Conservation (phyloP, 2,888 invertebrate genomes). For the Glyphotaelius pellucidus region DNA sequence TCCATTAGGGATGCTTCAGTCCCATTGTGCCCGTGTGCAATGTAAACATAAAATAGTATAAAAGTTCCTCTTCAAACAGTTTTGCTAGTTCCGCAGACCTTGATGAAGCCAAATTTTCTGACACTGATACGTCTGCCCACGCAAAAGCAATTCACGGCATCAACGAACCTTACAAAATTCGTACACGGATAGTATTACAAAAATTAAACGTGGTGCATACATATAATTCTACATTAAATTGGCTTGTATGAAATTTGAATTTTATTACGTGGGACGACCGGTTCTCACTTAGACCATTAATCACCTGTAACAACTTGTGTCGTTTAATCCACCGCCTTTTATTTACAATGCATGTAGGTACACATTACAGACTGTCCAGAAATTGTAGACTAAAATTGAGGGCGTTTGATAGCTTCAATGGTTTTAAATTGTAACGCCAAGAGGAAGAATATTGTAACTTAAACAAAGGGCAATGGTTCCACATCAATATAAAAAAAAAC, state of each 20-base stretch:
- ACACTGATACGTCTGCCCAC: not conserved
- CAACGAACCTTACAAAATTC: not conserved
- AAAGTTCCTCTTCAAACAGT: not conserved
- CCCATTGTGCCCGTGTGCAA: too few relatives aligned
- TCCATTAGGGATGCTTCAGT: too few relatives aligned
- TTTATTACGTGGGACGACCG: conserved; percentile 35
- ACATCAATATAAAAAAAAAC: too few relatives aligned
- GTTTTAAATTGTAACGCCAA: too few relatives aligned
- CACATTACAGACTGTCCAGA: too few relatives aligned
- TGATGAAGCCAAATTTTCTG: not conserved
- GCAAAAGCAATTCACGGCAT: not conserved
- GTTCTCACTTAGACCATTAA: conserved; percentile 3
- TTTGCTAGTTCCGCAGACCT: not conserved
- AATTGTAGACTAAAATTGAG: too few relatives aligned
- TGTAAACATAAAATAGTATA: too few relatives aligned
- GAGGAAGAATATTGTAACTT: too few relatives aligned
- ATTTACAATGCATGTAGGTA: not conserved
- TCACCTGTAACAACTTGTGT: conserved; percentile 9
- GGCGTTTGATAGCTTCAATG: too few relatives aligned
- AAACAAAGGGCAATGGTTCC: too few relatives aligned
- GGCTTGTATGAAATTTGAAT: not conserved
- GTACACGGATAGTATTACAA: not conserved
- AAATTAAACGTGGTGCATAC: not conserved
- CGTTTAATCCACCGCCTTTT: conserved; percentile 2
- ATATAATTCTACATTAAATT: not conserved